phyloP scores from a whole-genome alignment of 2,113 vertebrate genomes.

The Rutilus rutilus region DNA sequence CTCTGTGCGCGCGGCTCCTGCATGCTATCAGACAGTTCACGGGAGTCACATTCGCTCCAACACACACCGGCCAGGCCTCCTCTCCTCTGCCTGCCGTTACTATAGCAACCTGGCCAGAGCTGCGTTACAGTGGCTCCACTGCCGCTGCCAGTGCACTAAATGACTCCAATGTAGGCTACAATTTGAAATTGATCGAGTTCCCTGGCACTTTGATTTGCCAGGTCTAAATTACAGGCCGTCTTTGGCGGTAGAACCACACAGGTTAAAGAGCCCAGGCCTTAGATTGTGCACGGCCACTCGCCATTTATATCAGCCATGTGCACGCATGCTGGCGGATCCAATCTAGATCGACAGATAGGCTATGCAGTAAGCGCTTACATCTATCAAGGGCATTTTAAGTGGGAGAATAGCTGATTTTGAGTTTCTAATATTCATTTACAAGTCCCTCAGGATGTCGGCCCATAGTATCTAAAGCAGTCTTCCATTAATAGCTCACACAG shows the following conservation, averaged over 20 bases:
- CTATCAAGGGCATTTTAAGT: conserved; percentile 33
- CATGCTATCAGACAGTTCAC: conserved; percentile 49
- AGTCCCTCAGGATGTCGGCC: background rate
- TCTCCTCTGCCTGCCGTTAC: conserved; percentile 52
- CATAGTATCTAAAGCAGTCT: conserved; percentile 23
- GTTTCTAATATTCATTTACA: conserved; percentile 16
- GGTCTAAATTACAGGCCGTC: conserved; percentile 33
- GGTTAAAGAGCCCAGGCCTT: conserved; percentile 36
- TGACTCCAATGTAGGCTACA: conserved; percentile 37
- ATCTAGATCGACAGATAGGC: conserved; percentile 21
- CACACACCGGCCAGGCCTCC: conserved; percentile 45
- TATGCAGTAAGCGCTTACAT: background rate
- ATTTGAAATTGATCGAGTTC: conserved; percentile 53
- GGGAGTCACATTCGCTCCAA: conserved; percentile 49
- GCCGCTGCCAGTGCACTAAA: conserved; percentile 37
- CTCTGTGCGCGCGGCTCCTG: conserved; percentile 27
- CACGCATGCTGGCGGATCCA: background rate
- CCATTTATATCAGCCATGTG: background rate
- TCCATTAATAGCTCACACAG: conserved; percentile 29
- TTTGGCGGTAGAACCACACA: background rate
- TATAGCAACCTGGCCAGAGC: conserved; percentile 51
- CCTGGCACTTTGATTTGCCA: conserved; percentile 36
- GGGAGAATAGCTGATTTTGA: conserved; percentile 27
- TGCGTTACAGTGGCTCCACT: conserved; percentile 30
- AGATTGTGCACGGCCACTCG: background rate